A percentile compares a stretch with the other conserved stretches of the same genome.
phyloP scores from a whole-genome alignment of 2,113 vertebrate genomes.

The Cheilinus undulatus region DNA sequence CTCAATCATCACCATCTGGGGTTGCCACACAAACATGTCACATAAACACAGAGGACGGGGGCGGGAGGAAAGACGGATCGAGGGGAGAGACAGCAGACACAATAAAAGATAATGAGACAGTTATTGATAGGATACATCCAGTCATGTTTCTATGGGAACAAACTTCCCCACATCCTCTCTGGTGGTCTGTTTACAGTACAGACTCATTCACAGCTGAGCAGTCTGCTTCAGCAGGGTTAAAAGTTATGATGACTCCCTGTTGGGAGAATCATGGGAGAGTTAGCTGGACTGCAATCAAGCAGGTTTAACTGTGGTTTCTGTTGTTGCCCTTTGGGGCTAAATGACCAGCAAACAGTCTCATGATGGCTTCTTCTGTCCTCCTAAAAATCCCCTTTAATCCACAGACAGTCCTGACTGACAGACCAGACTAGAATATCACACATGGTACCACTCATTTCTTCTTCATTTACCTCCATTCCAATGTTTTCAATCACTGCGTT shows the following conservation, averaged over 20 bases:
- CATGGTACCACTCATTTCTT: not conserved
- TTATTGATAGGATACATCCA: slow-evolving; percentile 24
- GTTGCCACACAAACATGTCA: slow-evolving; percentile 57
- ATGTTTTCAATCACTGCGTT: slow-evolving; percentile 37
- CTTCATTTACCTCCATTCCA: slow-evolving; percentile 8
- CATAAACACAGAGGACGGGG: slow-evolving; percentile 51
- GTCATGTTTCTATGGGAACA: slow-evolving; percentile 10
- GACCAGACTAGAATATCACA: slow-evolving; percentile 29
- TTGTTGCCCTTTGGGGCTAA: slow-evolving; percentile 61
- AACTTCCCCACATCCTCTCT: slow-evolving; percentile 1
- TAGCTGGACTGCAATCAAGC: slow-evolving; percentile 53
- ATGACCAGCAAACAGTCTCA: slow-evolving; percentile 55
- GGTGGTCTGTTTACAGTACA: slow-evolving; percentile 41
- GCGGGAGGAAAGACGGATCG: slow-evolving; percentile 3
- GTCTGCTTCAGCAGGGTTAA: slow-evolving; percentile 26
- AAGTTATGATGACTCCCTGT: slow-evolving; percentile 50
- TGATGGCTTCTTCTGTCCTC: slow-evolving; percentile 38
- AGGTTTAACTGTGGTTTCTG: slow-evolving; percentile 61
- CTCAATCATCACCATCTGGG: slow-evolving; percentile 72
- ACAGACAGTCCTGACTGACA: slow-evolving; percentile 37
- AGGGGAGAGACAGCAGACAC: slow-evolving; percentile 19
- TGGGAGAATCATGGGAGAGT: slow-evolving; percentile 61
- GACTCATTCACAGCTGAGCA: slow-evolving; percentile 23
- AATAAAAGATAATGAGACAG: slow-evolving; percentile 30
- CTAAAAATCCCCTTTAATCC: slow-evolving; percentile 42